Evolutionary conservation across 2,888 invertebrate species (phyloP), one percentile per base, ranked within the genome.

Genomic region (Tortrix viridana): DNA sequence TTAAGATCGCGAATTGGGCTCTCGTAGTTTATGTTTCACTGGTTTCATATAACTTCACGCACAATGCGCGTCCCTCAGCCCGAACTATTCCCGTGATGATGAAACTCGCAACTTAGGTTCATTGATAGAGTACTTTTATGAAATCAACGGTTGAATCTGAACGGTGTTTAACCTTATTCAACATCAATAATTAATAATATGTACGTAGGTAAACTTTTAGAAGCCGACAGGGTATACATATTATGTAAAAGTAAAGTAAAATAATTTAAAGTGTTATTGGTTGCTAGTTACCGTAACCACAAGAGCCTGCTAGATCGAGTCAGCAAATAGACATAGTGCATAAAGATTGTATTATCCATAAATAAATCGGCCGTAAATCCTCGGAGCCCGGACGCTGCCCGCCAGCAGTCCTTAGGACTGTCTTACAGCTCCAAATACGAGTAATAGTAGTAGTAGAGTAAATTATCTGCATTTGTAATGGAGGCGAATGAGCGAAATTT

Each of bases 321-420:
- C 32, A 19, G 22, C 56, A 62, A 65, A 68, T 68, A 67, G 57
- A 67, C 66, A 68, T 62, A 65, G 59, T 60, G 52, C 57, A 55
- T 55, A 38, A 32, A 48, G 32, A 65, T 44, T 65, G 73, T 72
- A 74, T 66, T 68, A 67, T 62, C 72, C 70, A 74, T 73, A 75
- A 75, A 77, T 60, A 56, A 61, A 46, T 44, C 6, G 48, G 50
- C 46, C 60, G 65, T 72, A 74, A 71, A 69, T 70, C 65, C 66
- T 58, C 23, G 20, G 9, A 18, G 58, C 59, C 67, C 66, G 67
- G 69, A 67, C 69, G 47, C 44, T 19, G n/a, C 23, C 19, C 16
- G 22, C 38, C 0, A 9, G n/a, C 18, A 22, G 41, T 49, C 43
- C 43, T 12, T n/a, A n/a, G 53, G 41, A 53, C 12, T 14, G 52